Conservation (phyloP, 30 jellyfish, hydroid and myxozoan species). For the Pelagia noctiluca region DNA sequence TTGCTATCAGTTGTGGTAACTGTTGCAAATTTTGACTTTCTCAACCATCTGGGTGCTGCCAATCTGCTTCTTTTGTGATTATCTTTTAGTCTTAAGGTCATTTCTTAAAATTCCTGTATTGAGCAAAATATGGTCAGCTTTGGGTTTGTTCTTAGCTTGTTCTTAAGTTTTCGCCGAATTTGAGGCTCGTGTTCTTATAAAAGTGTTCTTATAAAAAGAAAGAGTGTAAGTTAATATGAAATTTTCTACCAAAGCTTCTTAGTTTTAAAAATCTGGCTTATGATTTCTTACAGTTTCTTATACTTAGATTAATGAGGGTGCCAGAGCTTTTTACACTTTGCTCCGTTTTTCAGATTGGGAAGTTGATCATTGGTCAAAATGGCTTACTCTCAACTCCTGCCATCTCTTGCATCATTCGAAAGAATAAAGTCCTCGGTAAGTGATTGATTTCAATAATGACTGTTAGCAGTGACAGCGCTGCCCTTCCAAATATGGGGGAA, state of each 20-base stretch:
- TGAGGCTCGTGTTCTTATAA: background rate
- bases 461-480: background rate
- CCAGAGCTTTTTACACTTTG: no score
- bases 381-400: constrained; percentile 99
- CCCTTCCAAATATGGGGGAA: no score
- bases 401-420: constrained; percentile 88
- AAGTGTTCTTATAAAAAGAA: background rate
- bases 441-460: background rate
- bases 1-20: no score
- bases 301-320: background rate
- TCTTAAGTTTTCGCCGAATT: background rate
- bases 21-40: no score
- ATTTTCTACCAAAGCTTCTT: background rate
- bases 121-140: no score
- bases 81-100: no score
- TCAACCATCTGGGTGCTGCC: no score
- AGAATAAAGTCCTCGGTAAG: constrained; percentile 80
- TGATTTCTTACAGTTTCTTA: background rate
- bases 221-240: background rate
- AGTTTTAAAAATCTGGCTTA: background rate
- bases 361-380: constrained; percentile 84
- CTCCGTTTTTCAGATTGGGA: constrained; percentile 88
- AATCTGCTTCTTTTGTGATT: no score
- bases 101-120: no score
- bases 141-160: no score